phyloP scores from a whole-genome alignment of 2,888 invertebrate species.

The Teleogryllus oceanicus region DNA sequence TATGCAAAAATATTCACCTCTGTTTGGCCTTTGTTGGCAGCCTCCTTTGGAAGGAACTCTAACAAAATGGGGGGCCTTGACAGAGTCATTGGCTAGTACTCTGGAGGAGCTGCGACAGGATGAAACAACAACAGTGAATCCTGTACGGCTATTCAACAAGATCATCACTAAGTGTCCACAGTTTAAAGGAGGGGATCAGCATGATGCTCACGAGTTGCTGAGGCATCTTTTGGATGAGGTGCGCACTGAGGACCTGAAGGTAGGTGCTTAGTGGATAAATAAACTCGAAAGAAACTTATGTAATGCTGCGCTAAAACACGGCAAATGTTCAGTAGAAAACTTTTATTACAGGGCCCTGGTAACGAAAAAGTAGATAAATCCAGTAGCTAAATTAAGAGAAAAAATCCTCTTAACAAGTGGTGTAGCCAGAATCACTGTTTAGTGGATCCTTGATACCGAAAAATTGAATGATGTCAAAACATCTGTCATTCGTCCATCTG shows the following conservation, averaged over 20 bases:
- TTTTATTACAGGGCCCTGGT: too few species aligned
- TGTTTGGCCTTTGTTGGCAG: constrained; percentile 33
- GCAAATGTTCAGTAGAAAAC: too few species aligned
- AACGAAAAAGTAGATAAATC: too few species aligned
- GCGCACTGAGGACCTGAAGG: constrained; percentile 60
- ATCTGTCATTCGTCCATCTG: too few species aligned
- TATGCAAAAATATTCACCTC: too few species aligned
- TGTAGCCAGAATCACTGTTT: too few species aligned
- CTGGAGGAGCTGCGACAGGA: constrained; percentile 63
- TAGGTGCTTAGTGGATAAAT: constrained; percentile 38
- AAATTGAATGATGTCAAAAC: too few species aligned
- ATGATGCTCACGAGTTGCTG: constrained; percentile 93
- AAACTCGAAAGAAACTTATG: too few species aligned
- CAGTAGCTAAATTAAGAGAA: too few species aligned
- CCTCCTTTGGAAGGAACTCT: constrained; percentile 64
- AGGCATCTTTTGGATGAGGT: constrained; percentile 87
- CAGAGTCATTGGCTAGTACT: constrained; percentile 65
- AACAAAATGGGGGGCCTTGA: constrained; percentile 66
- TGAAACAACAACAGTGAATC: constrained; percentile 40
- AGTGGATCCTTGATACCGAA: too few species aligned
- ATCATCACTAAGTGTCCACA: constrained; percentile 56
- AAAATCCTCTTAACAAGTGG: too few species aligned
- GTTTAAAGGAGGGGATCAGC: constrained; percentile 91
- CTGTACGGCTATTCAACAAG: constrained; percentile 30
- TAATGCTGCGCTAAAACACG: too few species aligned